These are phyloP conservation scores for Drosophila subobscura DNA, from an alignment of 1,140 invertebrate genomes.

Conservation along the genomic window DNA sequence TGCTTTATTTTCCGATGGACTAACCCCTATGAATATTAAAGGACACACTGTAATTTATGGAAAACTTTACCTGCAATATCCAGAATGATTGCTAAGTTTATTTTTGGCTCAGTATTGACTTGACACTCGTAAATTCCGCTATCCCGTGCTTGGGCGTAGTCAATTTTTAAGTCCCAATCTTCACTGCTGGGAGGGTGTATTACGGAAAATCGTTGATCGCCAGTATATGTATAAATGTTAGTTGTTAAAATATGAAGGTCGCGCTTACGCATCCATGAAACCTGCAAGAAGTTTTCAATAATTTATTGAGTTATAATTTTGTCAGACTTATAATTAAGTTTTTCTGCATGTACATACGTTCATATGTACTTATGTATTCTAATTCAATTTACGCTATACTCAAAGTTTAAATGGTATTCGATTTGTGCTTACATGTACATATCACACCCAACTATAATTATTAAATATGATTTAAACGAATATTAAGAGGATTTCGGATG, in stretches of 20 bases:
- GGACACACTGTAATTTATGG: too few species aligned
- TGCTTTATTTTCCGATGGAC: too few species aligned
- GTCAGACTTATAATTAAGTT: neutral
- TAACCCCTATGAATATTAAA: too few species aligned
- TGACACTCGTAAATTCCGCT: conserved; percentile 94
- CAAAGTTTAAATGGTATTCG: too few species aligned
- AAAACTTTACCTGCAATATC: conserved; percentile 89
- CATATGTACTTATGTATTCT: too few species aligned
- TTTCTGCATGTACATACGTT: too few species aligned
- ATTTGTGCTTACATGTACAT: too few species aligned
- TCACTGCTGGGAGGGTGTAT: conserved; percentile 93
- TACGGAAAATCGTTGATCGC: conserved; percentile 93
- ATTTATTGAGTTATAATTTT: neutral
- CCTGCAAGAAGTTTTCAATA: conserved; percentile 84
- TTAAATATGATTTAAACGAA: too few species aligned
- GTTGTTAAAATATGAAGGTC: conserved; percentile 95
- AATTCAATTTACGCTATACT: too few species aligned
- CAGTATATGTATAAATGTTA: conserved; percentile 93
- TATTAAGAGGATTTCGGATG: too few species aligned
- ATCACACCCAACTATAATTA: too few species aligned
- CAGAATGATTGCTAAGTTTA: conserved; percentile 90
- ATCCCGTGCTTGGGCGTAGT: conserved; percentile 93
- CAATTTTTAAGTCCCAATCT: conserved; percentile 95
- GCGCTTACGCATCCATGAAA: conserved; percentile 95
- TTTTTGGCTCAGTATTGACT: conserved; percentile 93